Evolutionary conservation across 2,113 vertebrate genomes (phyloP).

Genomic region (Eulacestoma nigropectus): DNA sequence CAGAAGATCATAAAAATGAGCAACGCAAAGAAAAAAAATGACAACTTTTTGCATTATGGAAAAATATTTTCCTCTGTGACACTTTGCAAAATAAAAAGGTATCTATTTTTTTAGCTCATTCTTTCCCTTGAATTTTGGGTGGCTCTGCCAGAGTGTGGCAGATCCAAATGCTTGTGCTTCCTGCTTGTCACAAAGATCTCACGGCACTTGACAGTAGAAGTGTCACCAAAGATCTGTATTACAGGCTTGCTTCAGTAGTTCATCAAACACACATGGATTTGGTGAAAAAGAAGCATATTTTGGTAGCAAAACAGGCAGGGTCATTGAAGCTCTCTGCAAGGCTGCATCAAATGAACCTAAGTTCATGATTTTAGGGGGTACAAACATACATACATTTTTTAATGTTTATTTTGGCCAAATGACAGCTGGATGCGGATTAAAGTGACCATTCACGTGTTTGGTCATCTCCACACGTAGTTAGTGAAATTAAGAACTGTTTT

Average conservation of each 20-base stretch:
- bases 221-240: not conserved
- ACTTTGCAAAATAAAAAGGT: not conserved
- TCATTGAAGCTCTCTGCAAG: not conserved
- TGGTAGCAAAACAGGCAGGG: not conserved
- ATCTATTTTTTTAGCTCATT: not conserved
- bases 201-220: not conserved
- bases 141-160: not conserved
- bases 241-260: not conserved
- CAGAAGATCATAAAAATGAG: slow-evolving; percentile 28
- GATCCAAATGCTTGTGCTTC: not conserved
- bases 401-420: not conserved
- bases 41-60: not conserved
- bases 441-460: not conserved
- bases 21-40: not conserved
- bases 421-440: not conserved
- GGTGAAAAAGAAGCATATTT: not conserved
- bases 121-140: not conserved
- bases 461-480: not conserved
- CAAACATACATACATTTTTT: not conserved
- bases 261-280: not conserved
- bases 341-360: not conserved
- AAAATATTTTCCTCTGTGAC: not conserved
- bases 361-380: not conserved
- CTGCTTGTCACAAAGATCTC: not conserved
- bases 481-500: not conserved